phyloP scores from a whole-genome alignment of 2,113 vertebrate genomes.

The Speoplatyrhinus poulsoni region DNA sequence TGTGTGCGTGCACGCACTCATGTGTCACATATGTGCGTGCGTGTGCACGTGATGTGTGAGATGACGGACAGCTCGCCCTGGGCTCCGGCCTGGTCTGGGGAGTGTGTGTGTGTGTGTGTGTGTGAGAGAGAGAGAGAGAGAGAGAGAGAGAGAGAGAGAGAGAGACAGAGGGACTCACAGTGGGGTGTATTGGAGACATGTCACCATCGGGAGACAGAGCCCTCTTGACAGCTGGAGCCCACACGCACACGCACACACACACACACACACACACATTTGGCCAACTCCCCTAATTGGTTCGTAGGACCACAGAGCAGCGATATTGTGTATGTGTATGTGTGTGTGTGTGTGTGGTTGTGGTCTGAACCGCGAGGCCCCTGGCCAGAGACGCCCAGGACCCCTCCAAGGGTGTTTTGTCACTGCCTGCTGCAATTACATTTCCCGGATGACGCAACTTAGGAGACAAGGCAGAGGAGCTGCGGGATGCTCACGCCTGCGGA shows the following conservation, averaged over 20 bases:
- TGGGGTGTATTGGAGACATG: conserved; percentile 70
- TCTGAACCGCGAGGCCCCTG: conserved; percentile 49
- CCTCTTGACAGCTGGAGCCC: conserved; percentile 76
- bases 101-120: conserved; percentile 45
- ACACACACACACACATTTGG: conserved; percentile 1
- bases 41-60: conserved; percentile 35
- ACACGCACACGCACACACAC: conserved; percentile 31
- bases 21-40: conserved; percentile 8
- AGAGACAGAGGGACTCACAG: conserved; percentile 69
- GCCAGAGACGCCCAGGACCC: conserved; percentile 68
- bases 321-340: conserved; percentile 45
- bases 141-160: conserved; percentile 4
- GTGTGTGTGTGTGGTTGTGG: conserved; percentile 20
- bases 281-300: conserved; percentile 69
- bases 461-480: conserved; percentile 32
- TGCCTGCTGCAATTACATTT: conserved; percentile 71
- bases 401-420: conserved; percentile 67
- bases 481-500: conserved; percentile 48
- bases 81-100: conserved; percentile 49
- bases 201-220: conserved; percentile 73
- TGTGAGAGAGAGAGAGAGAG: conserved; percentile 3
- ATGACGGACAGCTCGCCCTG: conserved; percentile 68
- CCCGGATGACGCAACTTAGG: conserved; percentile 62
- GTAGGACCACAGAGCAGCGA: conserved; percentile 48
- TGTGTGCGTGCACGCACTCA: conserved; percentile 9